Base-by-base conservation (phyloP, 2,113 vertebrate species). In the Jaculus jaculus region DNA sequence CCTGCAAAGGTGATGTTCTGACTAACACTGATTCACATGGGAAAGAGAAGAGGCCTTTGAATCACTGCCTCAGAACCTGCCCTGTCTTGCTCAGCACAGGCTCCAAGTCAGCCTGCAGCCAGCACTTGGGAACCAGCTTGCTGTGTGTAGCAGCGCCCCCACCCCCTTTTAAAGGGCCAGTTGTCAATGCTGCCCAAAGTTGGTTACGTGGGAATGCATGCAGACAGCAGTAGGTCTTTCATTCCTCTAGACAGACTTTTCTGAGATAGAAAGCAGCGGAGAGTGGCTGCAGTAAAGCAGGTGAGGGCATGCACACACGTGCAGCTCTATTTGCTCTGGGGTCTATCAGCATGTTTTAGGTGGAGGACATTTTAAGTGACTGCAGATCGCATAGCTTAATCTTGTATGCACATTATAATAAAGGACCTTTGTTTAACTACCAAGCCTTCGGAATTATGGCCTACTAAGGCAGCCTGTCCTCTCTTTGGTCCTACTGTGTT, bases 1-100 rank as follows among this genome's bases (percentile, higher is more conserved):
- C 82, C 58, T 96, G 93, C 77, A 95, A 91, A 97, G 95, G 93
- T 89, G 91, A 77, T 32, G 37, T 54, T 91, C 90, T 93, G 93
- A 96, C 90, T 77, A 96, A 96, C 72, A 73, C n/a, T 98, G 98
- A 98, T 73, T 98, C 97, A 98, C 7, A 71, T 97, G 97, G 97
- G 97, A 97, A 97, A 97, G 95, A 71, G 72, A 85, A 79, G 86
- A 93, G 82, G 79, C 79, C 94, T 96, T 32, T 68, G 96, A 94
- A 32, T 90, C 68, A 69, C 34, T 71, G 93, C 84, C 24, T n/a
- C 75, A 21, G 0, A 96, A 96, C 97, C 95, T 98, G 98, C 81
- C 94, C 37, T 7, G 90, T 97, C 97, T 97, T 95, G 97, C 91
- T 97, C 71, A 51, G 95, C 78, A 30, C 68, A 66, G 77, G 32